Conservation (phyloP, 2,888 invertebrate species). For the Scaptomyza flava region DNA sequence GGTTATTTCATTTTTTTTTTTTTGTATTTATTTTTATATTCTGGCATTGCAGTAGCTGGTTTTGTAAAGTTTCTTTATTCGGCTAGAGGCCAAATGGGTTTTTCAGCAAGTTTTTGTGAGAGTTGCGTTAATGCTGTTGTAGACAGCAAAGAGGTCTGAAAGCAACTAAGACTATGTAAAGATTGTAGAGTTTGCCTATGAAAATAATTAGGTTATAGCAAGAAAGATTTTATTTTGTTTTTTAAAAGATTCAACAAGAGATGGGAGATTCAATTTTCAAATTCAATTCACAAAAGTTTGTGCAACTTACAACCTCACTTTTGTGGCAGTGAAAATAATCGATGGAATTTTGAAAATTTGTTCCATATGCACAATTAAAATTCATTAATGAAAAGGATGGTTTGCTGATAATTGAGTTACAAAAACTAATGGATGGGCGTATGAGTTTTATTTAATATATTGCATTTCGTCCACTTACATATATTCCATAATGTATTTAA, state of each 20-base stretch:
- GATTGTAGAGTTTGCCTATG: constrained; percentile 1
- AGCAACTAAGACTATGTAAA: constrained; percentile 5
- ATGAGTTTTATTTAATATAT: neutral
- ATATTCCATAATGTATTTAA: neutral
- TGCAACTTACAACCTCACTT: neutral
- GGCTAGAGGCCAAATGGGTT: constrained; percentile 38
- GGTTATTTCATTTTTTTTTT: constrained; percentile 31
- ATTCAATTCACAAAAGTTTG: neutral
- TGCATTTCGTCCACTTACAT: neutral
- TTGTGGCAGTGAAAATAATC: neutral
- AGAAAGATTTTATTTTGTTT: no score
- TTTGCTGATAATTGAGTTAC: neutral
- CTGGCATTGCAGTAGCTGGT: neutral
- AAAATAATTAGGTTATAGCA: neutral
- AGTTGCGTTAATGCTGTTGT: constrained; percentile 3
- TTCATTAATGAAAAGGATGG: constrained; percentile 2
- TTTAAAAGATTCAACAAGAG: no score
- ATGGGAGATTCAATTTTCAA: neutral
- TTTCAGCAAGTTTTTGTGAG: constrained; percentile 18
- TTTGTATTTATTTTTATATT: constrained; percentile 10
- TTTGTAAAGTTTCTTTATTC: constrained; percentile 25
- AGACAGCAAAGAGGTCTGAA: constrained; percentile 6
- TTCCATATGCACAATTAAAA: constrained; percentile 1
- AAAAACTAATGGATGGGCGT: neutral
- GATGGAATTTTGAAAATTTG: neutral